Conservation (phyloP, 2,113 vertebrate genomes). For the Indicator maculatus region DNA sequence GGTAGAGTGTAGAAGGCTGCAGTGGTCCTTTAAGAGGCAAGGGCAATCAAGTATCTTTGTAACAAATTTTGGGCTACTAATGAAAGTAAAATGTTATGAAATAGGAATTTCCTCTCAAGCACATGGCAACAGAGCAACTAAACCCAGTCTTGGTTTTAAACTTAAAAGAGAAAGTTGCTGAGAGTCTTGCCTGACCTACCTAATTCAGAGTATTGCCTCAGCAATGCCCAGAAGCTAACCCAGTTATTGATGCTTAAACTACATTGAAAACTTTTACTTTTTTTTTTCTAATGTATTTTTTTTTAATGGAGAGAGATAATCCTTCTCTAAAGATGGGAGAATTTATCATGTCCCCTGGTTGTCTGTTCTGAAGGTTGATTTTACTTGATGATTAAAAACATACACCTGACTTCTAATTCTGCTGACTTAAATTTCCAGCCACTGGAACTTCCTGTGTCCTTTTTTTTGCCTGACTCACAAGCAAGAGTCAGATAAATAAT, state of each 20-base stretch:
- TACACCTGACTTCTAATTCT: neutral
- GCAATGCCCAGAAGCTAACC: neutral
- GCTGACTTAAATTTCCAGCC: neutral
- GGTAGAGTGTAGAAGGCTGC: neutral
- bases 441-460: neutral
- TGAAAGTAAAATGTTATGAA: neutral
- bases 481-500: slow-evolving; percentile 21
- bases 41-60: neutral
- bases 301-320: neutral
- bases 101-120: neutral
- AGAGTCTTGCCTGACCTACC: neutral
- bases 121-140: neutral
- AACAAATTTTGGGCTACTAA: neutral
- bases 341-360: neutral
- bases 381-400: slow-evolving; percentile 6
- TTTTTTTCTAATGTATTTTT: neutral
- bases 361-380: neutral
- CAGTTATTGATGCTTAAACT: neutral
- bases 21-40: neutral
- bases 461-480: neutral
- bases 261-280: neutral
- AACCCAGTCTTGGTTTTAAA: neutral
- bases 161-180: neutral
- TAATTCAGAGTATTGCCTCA: neutral
- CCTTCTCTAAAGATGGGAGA: neutral